phyloP scores from a whole-genome alignment of 1,140 invertebrate genomes.

The Phymorhynchus buccinoides region DNA sequence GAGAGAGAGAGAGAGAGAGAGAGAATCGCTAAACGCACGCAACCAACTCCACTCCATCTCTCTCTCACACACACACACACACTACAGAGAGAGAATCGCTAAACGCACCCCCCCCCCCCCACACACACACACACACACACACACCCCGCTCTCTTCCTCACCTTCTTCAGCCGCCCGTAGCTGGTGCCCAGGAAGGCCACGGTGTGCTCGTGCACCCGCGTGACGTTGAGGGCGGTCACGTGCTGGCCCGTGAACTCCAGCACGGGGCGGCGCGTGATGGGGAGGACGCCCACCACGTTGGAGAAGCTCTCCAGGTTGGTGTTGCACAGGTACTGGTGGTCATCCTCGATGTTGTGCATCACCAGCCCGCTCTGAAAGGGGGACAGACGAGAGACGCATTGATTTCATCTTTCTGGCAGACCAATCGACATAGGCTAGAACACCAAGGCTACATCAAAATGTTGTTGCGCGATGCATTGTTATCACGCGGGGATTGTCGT shows the following conservation, averaged over 20 bases:
- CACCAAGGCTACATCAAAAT: too few species aligned
- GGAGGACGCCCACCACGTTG: conserved; percentile 53
- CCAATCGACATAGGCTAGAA: too few species aligned
- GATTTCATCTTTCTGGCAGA: too few species aligned
- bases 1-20: not conserved
- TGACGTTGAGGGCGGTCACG: conserved; percentile 92
- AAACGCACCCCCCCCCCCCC: not conserved
- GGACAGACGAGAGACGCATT: too few species aligned
- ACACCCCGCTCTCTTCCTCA: not conserved
- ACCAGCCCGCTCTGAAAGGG: conserved; percentile 51
- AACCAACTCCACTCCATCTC: too few species aligned
- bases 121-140: not conserved
- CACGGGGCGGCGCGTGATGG: conserved; percentile 43
- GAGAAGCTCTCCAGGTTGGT: conserved; percentile 55
- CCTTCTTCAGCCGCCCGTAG: conserved; percentile 82
- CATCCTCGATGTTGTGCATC: conserved; percentile 44
- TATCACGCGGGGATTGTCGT: too few species aligned
- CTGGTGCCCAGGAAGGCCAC: conserved; percentile 95
- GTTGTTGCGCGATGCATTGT: too few species aligned
- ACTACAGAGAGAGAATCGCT: not conserved
- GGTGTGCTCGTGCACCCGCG: conserved; percentile 94
- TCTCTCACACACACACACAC: not conserved
- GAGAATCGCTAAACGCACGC: not conserved
- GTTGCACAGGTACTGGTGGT: conserved; percentile 58
- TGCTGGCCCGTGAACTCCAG: conserved; percentile 42